Conservation (phyloP, 2,797 vertebrate species). For the Sphenopsis melanotis region DNA sequence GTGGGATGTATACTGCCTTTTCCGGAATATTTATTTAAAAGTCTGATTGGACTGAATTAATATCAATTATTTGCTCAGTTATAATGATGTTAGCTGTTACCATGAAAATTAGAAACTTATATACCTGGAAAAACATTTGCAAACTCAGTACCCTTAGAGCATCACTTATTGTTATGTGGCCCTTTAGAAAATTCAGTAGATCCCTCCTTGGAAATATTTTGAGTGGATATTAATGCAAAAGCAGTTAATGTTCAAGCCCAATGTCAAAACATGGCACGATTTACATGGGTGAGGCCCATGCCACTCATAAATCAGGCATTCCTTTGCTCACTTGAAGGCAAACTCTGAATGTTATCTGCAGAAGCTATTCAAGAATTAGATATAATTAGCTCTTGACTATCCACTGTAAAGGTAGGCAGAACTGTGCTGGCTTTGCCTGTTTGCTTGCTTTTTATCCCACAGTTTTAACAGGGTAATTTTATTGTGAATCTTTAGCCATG, state of each 20-base stretch:
- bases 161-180: background rate
- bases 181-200: background rate
- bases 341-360: background rate
- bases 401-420: background rate
- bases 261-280: no score
- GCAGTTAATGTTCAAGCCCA: background rate
- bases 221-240: background rate
- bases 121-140: background rate
- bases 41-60: no score
- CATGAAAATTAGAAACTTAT: background rate
- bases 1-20: background rate
- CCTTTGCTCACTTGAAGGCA: background rate
- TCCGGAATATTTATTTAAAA: background rate
- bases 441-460: background rate
- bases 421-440: background rate
- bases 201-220: background rate
- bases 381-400: background rate
- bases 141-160: background rate
- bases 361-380: background rate
- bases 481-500: no score
- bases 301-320: background rate
- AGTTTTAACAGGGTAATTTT: no score
- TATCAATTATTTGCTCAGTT: background rate
- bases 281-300: background rate
- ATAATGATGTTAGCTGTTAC: background rate